Conservation (phyloP, 1,140 invertebrate species). For the Palaemon carinicauda region DNA sequence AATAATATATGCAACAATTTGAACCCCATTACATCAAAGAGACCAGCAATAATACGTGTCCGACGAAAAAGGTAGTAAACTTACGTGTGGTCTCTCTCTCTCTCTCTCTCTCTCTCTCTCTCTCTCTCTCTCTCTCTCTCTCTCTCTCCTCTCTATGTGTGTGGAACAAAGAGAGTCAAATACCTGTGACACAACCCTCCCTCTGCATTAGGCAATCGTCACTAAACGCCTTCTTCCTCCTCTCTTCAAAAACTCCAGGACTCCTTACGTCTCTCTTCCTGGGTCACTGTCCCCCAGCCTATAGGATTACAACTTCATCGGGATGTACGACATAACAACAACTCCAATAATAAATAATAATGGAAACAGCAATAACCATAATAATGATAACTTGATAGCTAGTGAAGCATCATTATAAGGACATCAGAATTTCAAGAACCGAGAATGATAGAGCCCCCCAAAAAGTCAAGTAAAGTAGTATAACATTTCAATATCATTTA, state of each 20-base stretch:
- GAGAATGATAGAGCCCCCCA: too few species aligned
- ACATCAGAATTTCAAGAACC: too few species aligned
- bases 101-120: not conserved
- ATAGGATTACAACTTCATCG: not conserved
- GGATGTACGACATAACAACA: too few species aligned
- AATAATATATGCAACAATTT: too few species aligned
- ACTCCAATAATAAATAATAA: too few species aligned
- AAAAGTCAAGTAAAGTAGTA: too few species aligned
- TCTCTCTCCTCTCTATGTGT: not conserved
- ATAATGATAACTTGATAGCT: too few species aligned
- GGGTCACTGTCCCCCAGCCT: not conserved
- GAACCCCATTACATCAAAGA: not conserved
- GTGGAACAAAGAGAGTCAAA: too few species aligned
- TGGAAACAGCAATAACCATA: too few species aligned
- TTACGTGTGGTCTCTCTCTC: not conserved
- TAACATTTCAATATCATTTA: too few species aligned
- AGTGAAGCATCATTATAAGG: too few species aligned
- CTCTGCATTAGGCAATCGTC: not conserved
- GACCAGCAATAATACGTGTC: not conserved
- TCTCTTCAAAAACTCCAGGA: not conserved
- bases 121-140: slow-evolving; percentile 2
- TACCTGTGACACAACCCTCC: not conserved
- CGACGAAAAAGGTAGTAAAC: not conserved
- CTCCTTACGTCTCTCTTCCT: not conserved
- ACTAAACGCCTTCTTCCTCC: not conserved